Percentiles rank a stretch among this genome's conserved stretches.
Conservation (phyloP, 2,113 vertebrate species). For the Nematolebias whitei region DNA sequence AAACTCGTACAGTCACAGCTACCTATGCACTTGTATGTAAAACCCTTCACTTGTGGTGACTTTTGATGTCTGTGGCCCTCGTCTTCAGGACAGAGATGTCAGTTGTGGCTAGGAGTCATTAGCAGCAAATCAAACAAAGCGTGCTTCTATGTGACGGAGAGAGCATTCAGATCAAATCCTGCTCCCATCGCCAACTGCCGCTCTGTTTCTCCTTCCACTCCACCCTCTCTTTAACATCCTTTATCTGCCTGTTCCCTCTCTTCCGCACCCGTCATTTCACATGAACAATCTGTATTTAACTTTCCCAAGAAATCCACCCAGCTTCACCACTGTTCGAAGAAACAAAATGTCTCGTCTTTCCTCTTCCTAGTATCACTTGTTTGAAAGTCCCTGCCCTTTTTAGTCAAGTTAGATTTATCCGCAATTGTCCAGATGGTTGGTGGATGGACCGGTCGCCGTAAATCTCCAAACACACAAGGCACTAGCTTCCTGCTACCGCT, state of each 20-base stretch:
- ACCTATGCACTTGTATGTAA: neutral
- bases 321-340: neutral
- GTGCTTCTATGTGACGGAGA: constrained; percentile 19
- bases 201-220: neutral
- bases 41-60: neutral
- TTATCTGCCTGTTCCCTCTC: neutral
- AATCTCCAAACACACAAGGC: constrained; percentile 67
- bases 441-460: constrained; percentile 64
- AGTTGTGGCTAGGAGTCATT: constrained; percentile 25
- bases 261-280: constrained; percentile 6
- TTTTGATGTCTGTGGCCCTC: constrained; percentile 30
- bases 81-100: constrained; percentile 49
- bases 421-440: constrained; percentile 63
- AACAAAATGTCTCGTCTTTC: neutral
- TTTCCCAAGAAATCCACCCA: constrained; percentile 1
- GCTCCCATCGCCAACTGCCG: constrained; percentile 35
- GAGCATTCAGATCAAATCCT: neutral
- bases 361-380: constrained; percentile 2
- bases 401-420: constrained; percentile 47
- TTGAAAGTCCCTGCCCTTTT: constrained; percentile 24
- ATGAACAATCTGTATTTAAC: constrained; percentile 1
- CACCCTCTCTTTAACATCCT: neutral
- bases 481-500: constrained; percentile 67
- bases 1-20: neutral
- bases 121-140: constrained; percentile 51